Percentiles rank a stretch among this genome's conserved stretches.
These are phyloP conservation scores for Grus americana DNA, from an alignment of 2,113 vertebrate genomes.

Conservation along the genomic window DNA sequence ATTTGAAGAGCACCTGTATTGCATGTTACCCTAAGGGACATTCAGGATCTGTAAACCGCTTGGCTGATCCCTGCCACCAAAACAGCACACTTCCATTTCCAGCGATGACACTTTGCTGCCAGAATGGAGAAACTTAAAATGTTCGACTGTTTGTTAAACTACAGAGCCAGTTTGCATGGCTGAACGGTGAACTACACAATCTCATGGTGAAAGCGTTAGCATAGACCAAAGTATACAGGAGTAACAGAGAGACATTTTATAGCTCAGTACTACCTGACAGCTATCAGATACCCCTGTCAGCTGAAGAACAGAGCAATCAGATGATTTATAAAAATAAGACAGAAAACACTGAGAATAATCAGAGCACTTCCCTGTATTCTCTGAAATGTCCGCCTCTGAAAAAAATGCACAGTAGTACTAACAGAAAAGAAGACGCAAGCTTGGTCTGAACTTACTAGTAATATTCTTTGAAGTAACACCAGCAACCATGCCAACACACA, in stretches of 20 bases:
- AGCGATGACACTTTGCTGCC: background rate
- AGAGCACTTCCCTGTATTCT: background rate
- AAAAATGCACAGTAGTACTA: background rate
- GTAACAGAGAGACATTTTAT: background rate
- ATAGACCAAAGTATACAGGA: background rate
- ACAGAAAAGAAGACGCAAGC: background rate
- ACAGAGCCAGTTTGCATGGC: background rate
- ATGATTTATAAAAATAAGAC: background rate
- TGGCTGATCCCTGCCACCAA: background rate
- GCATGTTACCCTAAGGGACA: background rate
- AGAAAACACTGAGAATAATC: background rate
- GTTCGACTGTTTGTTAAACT: background rate
- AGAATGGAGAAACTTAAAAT: background rate
- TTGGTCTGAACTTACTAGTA: background rate
- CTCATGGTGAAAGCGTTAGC: background rate
- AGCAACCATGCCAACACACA: fast-evolving
- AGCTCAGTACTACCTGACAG: background rate
- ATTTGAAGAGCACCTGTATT: background rate
- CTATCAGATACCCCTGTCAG: background rate
- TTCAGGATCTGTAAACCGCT: background rate
- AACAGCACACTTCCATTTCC: background rate
- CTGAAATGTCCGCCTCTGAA: background rate
- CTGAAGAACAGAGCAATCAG: background rate
- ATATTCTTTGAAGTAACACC: background rate
- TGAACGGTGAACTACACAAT: background rate